phyloP scores from a whole-genome alignment of 2,113 vertebrate genomes.

The Dascyllus trimaculatus region DNA sequence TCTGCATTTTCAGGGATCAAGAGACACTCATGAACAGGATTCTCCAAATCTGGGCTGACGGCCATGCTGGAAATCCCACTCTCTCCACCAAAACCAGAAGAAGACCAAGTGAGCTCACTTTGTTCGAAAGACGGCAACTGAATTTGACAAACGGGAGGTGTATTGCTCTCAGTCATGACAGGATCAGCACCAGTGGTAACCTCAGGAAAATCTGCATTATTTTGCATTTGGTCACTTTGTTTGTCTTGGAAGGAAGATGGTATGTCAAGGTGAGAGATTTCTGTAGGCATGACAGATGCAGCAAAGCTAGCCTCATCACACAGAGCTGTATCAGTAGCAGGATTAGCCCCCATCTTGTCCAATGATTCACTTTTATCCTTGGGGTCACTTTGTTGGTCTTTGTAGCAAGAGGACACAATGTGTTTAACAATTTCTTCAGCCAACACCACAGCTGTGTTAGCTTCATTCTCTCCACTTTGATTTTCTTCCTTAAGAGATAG shows the following conservation, averaged over 20 bases:
- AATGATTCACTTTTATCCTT: background rate
- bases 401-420: background rate
- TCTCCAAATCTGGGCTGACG: slow-evolving; percentile 55
- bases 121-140: slow-evolving; percentile 12
- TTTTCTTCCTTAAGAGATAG: background rate
- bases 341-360: background rate
- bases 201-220: background rate
- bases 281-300: background rate
- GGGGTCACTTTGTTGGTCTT: background rate
- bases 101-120: slow-evolving; percentile 25
- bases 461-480: background rate
- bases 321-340: background rate
- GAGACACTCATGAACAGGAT: slow-evolving; percentile 2
- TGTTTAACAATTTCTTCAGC: background rate
- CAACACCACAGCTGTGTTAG: background rate
- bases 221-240: slow-evolving; percentile 12
- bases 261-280: background rate
- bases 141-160: background rate
- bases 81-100: slow-evolving; percentile 50
- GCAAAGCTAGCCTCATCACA: background rate
- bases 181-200: background rate
- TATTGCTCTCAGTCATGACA: background rate
- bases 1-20: background rate
- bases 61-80: slow-evolving; percentile 76
- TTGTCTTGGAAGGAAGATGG: background rate